Evolutionary conservation across 2,797 vertebrate species (phyloP).

Genomic region (Sebastes itinus): DNA sequence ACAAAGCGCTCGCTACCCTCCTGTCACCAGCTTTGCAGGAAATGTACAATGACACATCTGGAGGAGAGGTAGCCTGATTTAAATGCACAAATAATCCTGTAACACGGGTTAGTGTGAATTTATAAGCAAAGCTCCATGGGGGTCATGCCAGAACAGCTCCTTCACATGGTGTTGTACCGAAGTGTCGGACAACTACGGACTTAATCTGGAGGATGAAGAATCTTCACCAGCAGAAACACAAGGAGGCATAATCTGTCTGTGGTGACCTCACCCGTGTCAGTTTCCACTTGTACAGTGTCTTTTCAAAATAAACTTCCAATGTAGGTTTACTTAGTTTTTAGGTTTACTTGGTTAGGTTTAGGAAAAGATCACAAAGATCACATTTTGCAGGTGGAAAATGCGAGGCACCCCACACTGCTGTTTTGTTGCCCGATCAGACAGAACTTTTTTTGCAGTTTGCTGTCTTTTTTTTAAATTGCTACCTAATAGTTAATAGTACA

Average conservation of each 20-base stretch:
- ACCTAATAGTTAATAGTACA: no score
- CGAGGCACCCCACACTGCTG: no score
- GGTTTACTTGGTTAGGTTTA: no score
- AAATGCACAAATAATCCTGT: background rate
- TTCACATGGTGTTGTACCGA: background rate
- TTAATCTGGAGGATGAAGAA: background rate
- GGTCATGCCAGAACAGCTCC: background rate
- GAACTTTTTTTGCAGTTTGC: no score
- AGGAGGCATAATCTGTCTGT: background rate
- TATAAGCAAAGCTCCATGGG: background rate
- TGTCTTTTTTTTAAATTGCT: no score
- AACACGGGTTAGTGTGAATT: background rate
- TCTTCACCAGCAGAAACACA: background rate
- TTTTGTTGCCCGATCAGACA: no score
- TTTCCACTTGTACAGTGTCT: no score
- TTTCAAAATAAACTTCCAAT: no score
- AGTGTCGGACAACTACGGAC: background rate
- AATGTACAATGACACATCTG: background rate
- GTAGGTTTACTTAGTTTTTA: no score
- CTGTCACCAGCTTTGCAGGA: constrained; percentile 16
- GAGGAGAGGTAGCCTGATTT: background rate
- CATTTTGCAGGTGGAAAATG: no score
- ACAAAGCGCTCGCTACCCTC: background rate
- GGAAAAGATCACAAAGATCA: no score
- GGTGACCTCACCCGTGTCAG: background rate